Evolutionary conservation across 1,140 invertebrate species (phyloP).

Genomic region (Telenomus remus): DNA sequence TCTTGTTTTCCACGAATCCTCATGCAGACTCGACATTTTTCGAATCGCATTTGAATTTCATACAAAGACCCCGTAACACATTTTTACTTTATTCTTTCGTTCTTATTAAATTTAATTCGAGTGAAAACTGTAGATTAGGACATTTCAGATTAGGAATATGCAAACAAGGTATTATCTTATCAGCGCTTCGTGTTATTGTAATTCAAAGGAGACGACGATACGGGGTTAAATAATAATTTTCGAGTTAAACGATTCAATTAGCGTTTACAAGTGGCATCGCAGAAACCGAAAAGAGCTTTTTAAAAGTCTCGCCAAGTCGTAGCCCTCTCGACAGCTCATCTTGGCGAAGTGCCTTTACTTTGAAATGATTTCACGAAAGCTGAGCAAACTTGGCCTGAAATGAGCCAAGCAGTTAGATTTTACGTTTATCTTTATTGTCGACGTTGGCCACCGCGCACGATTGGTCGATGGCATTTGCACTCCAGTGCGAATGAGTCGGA

Average conservation of each 20-base stretch:
- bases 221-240: slow-evolving; percentile 40
- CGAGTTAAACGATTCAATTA: slow-evolving; percentile 55
- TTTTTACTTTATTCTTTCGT: too few relatives aligned
- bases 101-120: too few relatives aligned
- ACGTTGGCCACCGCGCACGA: slow-evolving; percentile 49
- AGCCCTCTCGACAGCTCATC: slow-evolving; percentile 60
- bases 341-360: slow-evolving; percentile 59
- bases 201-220: slow-evolving; percentile 14
- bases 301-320: slow-evolving; percentile 58
- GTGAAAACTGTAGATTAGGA: too few relatives aligned
- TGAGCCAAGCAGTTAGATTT: slow-evolving; percentile 66
- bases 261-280: slow-evolving; percentile 51
- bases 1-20: too few relatives aligned
- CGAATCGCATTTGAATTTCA: too few relatives aligned
- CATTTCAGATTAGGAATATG: too few relatives aligned
- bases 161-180: too few relatives aligned
- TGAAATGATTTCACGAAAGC: slow-evolving; percentile 56
- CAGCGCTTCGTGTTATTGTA: not conserved
- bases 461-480: slow-evolving; percentile 40
- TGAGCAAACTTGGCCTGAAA: slow-evolving; percentile 33
- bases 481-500: slow-evolving; percentile 26
- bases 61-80: too few relatives aligned
- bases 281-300: slow-evolving; percentile 52
- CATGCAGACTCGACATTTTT: too few relatives aligned
- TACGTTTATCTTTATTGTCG: slow-evolving; percentile 67